Base-by-base conservation (phyloP, 2,113 vertebrate species). In the Sapajus apella region DNA sequence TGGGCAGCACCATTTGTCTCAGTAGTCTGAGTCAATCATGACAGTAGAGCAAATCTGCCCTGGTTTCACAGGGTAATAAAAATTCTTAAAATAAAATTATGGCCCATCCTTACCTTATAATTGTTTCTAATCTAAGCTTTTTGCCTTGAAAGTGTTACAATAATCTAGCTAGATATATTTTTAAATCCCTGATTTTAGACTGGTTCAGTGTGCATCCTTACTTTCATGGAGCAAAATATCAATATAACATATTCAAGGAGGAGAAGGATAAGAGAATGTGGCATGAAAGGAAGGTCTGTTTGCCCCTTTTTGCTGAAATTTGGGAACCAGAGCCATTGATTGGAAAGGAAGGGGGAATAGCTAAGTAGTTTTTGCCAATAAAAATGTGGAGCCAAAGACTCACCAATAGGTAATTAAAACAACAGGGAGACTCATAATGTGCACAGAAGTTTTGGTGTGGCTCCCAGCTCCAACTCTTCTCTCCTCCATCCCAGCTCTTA, bases 261-360 rank as follows among this genome's bases (percentile, higher is more conserved):
- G 90, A 91, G 50, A 72, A 96, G n/a, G 72, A 58, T 43, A 55
- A 47, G 79, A 96, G 88, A 98, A 45, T 3, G 6, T 55, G n/a
- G 23, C n/a, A 92, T 97, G 97, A 96, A 97, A 98, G 92, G 75
- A 96, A 93, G 37, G n/a, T 87, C 25, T 96, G 58, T 96, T 98
- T 97, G 94, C 81, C 88, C 96, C 80, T 97, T 98, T 98, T 97
- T 96, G 52, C 92, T 94, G 91, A 97, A 52, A 73, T 97, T 64
- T 97, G 79, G 94, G 95, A 97, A 81, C 95, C 94, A 97, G 97
- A 98, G 87, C 97, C 96, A 97, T 96, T 96, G 85, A 95, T 92
- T 96, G 77, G 79, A 96, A 95, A 98, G 94, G 96, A 97, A 98
- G 95, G 85, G 83, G 97, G 95, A 95, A 52, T 18, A 96, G 79